phyloP scores from a whole-genome alignment of 1,140 invertebrate species.

The Drosophila carrolli region DNA sequence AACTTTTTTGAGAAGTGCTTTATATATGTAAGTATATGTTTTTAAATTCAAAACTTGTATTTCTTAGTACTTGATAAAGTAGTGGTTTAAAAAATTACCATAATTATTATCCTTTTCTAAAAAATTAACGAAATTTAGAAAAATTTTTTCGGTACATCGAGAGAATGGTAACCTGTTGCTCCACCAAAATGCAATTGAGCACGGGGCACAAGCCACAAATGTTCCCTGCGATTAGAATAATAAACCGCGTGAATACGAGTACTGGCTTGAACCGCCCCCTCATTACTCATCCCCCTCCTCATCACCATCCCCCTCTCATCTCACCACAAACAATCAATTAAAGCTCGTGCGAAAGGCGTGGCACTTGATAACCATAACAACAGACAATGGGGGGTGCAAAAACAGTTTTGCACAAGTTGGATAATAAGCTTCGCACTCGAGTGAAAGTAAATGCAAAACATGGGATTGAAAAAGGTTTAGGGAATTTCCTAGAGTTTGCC shows the following conservation, averaged over 20 bases:
- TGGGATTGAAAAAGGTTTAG: background rate
- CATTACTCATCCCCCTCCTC: background rate
- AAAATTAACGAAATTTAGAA: background rate
- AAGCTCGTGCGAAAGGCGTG: slow-evolving; percentile 24
- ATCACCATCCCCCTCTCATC: background rate
- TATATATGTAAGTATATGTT: too few relatives aligned
- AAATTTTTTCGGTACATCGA: background rate
- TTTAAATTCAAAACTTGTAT: too few relatives aligned
- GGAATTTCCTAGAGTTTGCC: slow-evolving; percentile 9
- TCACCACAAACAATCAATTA: slow-evolving; percentile 19
- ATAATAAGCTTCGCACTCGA: slow-evolving; percentile 30
- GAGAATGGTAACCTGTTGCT: slow-evolving; percentile 29
- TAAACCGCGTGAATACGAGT: slow-evolving; percentile 30
- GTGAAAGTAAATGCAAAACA: slow-evolving; percentile 32
- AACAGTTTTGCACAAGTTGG: slow-evolving; percentile 20
- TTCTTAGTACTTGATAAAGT: too few relatives aligned
- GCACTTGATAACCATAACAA: slow-evolving; percentile 41
- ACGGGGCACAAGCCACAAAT: slow-evolving; percentile 28
- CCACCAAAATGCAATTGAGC: slow-evolving; percentile 11
- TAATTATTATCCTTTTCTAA: too few relatives aligned
- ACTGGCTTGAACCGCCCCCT: background rate
- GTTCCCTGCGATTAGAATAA: slow-evolving; percentile 23
- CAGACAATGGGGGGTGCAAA: slow-evolving; percentile 4
- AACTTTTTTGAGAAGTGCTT: too few relatives aligned
- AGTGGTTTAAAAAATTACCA: too few relatives aligned